Evolutionary conservation across 2,888 invertebrate genomes (phyloP).

Genomic region (Cephonodes hylas): DNA sequence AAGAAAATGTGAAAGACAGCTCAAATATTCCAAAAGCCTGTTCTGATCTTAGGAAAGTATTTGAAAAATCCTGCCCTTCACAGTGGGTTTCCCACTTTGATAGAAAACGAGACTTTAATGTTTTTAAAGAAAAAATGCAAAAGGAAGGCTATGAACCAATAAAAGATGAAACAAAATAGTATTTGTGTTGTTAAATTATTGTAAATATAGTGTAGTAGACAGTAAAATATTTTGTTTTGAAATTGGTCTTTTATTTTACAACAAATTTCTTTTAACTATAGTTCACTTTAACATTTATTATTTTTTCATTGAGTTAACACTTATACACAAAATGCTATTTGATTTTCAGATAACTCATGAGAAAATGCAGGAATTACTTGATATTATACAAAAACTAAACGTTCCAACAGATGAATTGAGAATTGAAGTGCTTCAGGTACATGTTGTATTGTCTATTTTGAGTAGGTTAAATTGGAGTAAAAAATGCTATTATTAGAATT

Average conservation of each 20-base stretch:
- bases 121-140: constrained; percentile 93
- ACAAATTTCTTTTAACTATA: neutral
- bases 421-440: constrained; percentile 53
- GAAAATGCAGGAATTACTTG: constrained; percentile 42
- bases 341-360: constrained; percentile 32
- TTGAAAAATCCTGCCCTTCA: constrained; percentile 88
- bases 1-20: constrained; percentile 82
- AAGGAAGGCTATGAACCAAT: constrained; percentile 92
- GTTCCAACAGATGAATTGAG: constrained; percentile 39
- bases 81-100: constrained; percentile 98
- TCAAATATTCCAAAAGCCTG: constrained; percentile 81
- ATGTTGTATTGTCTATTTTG: constrained; percentile 13
- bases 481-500: too few relatives aligned
- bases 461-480: too few relatives aligned
- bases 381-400: constrained; percentile 32
- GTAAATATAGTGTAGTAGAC: constrained; percentile 70
- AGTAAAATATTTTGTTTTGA: constrained; percentile 61
- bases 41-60: constrained; percentile 85
- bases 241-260: constrained; percentile 54
- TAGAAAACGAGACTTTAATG: constrained; percentile 91
- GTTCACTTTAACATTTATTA: too few relatives aligned
- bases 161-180: constrained; percentile 50
- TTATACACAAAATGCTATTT: neutral
- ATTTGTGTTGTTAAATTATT: constrained; percentile 45
- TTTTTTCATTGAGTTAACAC: neutral